Percentiles rank a stretch among this genome's conserved stretches.
phyloP scores from a whole-genome alignment of 53 echinoderm and acorn worm species.

The Temnopleurus reevesii region DNA sequence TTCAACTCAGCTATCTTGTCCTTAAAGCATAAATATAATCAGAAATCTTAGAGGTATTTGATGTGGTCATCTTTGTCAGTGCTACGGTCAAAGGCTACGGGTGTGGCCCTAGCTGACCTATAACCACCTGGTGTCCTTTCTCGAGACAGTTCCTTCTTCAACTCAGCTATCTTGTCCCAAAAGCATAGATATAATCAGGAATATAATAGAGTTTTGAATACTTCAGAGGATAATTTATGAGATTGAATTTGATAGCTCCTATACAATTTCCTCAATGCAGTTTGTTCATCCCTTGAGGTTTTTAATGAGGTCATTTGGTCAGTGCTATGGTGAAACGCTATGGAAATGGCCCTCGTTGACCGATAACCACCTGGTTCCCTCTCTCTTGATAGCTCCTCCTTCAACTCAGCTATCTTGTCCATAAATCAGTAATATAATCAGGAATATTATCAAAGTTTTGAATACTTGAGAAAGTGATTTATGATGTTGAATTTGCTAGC shows the following conservation, averaged over 20 bases:
- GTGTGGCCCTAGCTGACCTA: slow-evolving; percentile 81
- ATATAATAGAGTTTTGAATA: no score
- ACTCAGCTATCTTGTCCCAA: slow-evolving; percentile 87
- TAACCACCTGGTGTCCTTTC: slow-evolving; percentile 61
- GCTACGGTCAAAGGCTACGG: slow-evolving; percentile 71
- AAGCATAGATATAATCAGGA: not conserved
- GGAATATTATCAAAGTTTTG: no score
- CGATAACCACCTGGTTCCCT: slow-evolving; percentile 55
- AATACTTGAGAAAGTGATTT: no score
- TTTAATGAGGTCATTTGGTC: slow-evolving; percentile 75
- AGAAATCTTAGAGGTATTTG: slow-evolving; percentile 75
- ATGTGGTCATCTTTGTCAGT: slow-evolving; percentile 75
- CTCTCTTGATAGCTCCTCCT: slow-evolving; percentile 83
- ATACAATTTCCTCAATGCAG: no score
- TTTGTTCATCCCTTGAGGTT: no score
- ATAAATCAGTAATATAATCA: slow-evolving; percentile 16
- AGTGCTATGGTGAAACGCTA: slow-evolving; percentile 68
- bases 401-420: slow-evolving; percentile 85
- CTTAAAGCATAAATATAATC: slow-evolving; percentile 24
- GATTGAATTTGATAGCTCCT: no score
- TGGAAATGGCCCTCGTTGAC: slow-evolving; percentile 76
- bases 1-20: slow-evolving; percentile 86
- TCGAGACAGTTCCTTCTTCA: slow-evolving; percentile 80
- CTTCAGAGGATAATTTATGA: no score
- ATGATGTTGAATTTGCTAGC: no score